Evolutionary conservation across 2,888 invertebrate genomes (phyloP), one percentile per base, ranked within the genome.

Genomic region (Dryocosmus kuriphilus): DNA sequence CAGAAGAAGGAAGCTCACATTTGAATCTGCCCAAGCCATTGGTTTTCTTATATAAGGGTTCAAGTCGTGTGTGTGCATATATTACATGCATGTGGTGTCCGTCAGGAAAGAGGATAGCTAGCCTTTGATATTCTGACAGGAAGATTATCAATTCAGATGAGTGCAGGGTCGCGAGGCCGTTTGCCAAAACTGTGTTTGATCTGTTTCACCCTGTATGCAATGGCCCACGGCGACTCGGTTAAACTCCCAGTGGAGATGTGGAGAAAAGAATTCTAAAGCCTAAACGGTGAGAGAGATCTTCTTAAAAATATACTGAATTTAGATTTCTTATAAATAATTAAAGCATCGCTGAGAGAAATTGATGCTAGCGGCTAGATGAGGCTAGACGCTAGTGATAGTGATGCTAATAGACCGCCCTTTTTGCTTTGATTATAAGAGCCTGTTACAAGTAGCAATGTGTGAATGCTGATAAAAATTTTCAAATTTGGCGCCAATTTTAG

Each of bases 111-210:
- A 62, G 75, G 76, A 63, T 79, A n/a, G 82, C 82, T 81, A 82
- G 88, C 90, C 91, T 91, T 91, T 91, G 91, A 91, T 91, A 91
- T 90, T 89, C 91, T 89, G 89, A 90, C 90, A 81, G 86, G 80
- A 78, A 82, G 87, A 91, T 91, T 91, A 91, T 91, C 91, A 91
- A 91, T 91, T 91, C 91, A 91, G 88, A 91, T 91, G 90, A 83
- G 79, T 63, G 75, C 80, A 55, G 77, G 80, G 79, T 80, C 77
- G 83, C 83, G 84, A 85, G 85, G 87, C 88, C 89, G 90, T 89
- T 90, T 89, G 87, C 87, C 87, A 89, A 90, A 91, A 90, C 89
- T 88, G 85, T 90, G 91, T 91, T 91, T 91, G 91, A 91, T 91
- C 91, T 89, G 89, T 62, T 62, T 63, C 78, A 74, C 61, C 76